phyloP scores from a whole-genome alignment of 2,797 vertebrate genomes.

The Chloroceryle inda region DNA sequence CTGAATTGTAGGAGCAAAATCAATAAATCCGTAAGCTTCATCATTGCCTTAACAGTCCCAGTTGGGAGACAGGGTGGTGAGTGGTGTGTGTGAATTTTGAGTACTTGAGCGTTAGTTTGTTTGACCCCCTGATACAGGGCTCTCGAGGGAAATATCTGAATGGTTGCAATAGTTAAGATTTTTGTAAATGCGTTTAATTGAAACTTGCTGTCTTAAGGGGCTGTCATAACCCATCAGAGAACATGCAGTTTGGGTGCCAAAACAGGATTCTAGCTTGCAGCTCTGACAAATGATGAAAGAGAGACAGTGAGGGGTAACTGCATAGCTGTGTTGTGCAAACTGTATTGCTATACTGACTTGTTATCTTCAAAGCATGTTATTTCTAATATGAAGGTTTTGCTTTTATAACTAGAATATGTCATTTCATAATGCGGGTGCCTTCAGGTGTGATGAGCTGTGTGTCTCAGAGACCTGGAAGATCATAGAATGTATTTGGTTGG shows the following conservation, averaged over 20 bases:
- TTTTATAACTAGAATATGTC: accelerated
- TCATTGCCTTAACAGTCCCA: accelerated
- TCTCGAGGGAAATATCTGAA: accelerated
- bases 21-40: not conserved
- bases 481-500: too few relatives aligned
- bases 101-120: not conserved
- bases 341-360: not conserved
- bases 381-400: not conserved
- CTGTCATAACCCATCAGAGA: not conserved
- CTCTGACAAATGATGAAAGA: not conserved
- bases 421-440: not conserved
- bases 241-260: not conserved
- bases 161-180: not conserved
- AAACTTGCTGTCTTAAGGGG: not conserved
- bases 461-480: not conserved
- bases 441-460: not conserved
- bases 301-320: not conserved
- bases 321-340: not conserved
- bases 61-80: not conserved
- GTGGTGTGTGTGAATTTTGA: not conserved
- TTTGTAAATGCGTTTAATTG: conserved; percentile 8
- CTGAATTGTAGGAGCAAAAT: not conserved
- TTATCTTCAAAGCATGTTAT: not conserved
- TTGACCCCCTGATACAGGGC: not conserved
- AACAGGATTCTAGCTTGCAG: not conserved